phyloP scores from a whole-genome alignment of 2,888 invertebrate species.

The Idaea straminata region DNA sequence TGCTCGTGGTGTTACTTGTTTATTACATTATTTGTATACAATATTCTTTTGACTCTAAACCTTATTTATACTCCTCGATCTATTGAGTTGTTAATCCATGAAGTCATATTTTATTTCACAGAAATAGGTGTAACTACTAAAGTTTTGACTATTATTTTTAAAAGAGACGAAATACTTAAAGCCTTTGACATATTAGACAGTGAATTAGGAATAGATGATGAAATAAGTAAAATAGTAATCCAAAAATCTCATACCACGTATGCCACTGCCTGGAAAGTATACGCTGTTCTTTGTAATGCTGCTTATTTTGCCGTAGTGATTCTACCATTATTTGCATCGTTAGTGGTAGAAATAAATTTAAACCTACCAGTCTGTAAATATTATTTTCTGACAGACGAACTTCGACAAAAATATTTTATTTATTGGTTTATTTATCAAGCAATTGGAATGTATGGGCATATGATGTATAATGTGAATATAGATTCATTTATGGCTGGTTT shows the following conservation, averaged over 20 bases:
- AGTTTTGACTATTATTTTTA: slow-evolving; percentile 51
- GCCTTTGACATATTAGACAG: slow-evolving; percentile 53
- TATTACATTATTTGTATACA: slow-evolving; percentile 44
- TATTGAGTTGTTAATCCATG: slow-evolving; percentile 55
- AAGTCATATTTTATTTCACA: slow-evolving; percentile 58
- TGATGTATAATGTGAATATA: slow-evolving; percentile 57
- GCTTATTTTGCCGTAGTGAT: slow-evolving; percentile 42
- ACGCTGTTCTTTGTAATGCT: slow-evolving; percentile 37
- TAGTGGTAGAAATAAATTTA: slow-evolving; percentile 38
- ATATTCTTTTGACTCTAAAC: slow-evolving; percentile 52
- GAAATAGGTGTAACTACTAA: slow-evolving; percentile 52
- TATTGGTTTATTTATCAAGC: slow-evolving; percentile 55
- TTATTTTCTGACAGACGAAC: slow-evolving; percentile 55
- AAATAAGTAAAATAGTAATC: slow-evolving; percentile 38
- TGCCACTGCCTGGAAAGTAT: slow-evolving; percentile 40
- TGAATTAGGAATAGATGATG: slow-evolving; percentile 47
- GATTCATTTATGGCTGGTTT: slow-evolving; percentile 59
- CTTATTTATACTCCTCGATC: slow-evolving; percentile 51
- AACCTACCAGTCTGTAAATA: slow-evolving; percentile 61
- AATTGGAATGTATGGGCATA: slow-evolving; percentile 56
- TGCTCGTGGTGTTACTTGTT: slow-evolving; percentile 48
- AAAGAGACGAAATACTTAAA: slow-evolving; percentile 44
- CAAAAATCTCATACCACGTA: slow-evolving; percentile 37
- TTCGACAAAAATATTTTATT: slow-evolving; percentile 43
- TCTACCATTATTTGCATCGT: slow-evolving; percentile 41